These are phyloP conservation scores for Amia ocellicauda DNA, from an alignment of 2,113 vertebrate genomes.

Conservation along the genomic window DNA sequence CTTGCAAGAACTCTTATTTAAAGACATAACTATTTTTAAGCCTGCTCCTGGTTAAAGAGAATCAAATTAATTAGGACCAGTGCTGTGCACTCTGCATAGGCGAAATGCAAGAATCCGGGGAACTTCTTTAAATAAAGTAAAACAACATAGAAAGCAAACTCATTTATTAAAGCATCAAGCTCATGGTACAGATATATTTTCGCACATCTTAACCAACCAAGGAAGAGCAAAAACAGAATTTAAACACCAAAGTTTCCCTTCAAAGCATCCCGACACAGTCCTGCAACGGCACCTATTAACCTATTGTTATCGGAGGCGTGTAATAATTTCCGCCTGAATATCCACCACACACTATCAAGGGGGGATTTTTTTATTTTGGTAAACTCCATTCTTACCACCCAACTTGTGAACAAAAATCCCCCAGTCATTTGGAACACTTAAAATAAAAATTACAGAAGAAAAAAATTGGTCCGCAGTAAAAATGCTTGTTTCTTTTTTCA, in stretches of 20 bases:
- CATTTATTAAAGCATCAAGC: conserved; percentile 67
- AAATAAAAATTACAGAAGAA: conserved; percentile 23
- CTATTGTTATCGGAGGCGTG: conserved; percentile 6
- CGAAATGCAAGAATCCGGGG: no score
- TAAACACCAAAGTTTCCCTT: conserved; percentile 61
- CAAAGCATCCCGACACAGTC: conserved; percentile 46
- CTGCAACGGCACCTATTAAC: conserved; percentile 36
- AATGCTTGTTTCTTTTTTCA: conserved; percentile 19
- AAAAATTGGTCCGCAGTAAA: conserved; percentile 57
- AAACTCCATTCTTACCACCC: neutral
- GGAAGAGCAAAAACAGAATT: conserved; percentile 67
- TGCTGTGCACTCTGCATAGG: no score
- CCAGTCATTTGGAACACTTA: conserved; percentile 25
- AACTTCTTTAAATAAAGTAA: conserved; percentile 5
- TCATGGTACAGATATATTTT: conserved; percentile 70
- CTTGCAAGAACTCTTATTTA: no score
- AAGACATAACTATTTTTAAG: no score
- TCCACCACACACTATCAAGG: neutral
- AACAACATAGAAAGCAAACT: conserved; percentile 37
- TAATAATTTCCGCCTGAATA: conserved; percentile 2
- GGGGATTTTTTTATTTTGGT: neutral
- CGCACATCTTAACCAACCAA: conserved; percentile 74
- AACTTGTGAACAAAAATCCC: neutral
- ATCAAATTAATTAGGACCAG: no score
- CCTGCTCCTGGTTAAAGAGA: no score